Evolutionary conservation across 1,140 invertebrate species (phyloP).

Genomic region (Cydia fagiglandana): DNA sequence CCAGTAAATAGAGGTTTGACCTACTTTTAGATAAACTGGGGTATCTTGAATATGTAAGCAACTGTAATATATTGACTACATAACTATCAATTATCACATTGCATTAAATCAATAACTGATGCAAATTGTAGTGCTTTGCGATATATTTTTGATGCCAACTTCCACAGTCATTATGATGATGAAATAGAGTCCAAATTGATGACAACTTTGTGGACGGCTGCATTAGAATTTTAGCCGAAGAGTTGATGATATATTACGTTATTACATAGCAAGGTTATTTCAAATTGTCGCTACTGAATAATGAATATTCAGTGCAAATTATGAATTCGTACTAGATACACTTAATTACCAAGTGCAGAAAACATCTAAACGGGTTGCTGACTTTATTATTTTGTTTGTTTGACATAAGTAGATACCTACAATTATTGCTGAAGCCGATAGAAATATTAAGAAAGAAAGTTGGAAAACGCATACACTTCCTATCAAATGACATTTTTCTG

Average conservation of each 20-base stretch:
- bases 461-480: too few species aligned
- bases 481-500: too few species aligned
- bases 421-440: background rate
- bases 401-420: background rate
- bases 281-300: constrained; percentile 16
- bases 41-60: constrained; percentile 46
- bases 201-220: background rate
- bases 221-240: constrained; percentile 5
- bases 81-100: constrained; percentile 56
- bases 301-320: constrained; percentile 25
- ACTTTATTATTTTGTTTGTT: background rate
- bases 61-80: constrained; percentile 49
- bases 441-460: too few species aligned
- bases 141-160: constrained; percentile 14
- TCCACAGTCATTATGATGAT: background rate
- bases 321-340: constrained; percentile 9
- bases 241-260: constrained; percentile 24
- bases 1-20: constrained; percentile 36
- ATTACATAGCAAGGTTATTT: background rate
- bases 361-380: background rate
- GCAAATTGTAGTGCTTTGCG: constrained; percentile 43
- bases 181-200: constrained; percentile 10
- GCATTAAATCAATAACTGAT: constrained; percentile 52
- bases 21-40: constrained; percentile 50
- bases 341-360: background rate